Base-by-base conservation (phyloP, 1,140 invertebrate genomes). In the Drosophila orosa region DNA sequence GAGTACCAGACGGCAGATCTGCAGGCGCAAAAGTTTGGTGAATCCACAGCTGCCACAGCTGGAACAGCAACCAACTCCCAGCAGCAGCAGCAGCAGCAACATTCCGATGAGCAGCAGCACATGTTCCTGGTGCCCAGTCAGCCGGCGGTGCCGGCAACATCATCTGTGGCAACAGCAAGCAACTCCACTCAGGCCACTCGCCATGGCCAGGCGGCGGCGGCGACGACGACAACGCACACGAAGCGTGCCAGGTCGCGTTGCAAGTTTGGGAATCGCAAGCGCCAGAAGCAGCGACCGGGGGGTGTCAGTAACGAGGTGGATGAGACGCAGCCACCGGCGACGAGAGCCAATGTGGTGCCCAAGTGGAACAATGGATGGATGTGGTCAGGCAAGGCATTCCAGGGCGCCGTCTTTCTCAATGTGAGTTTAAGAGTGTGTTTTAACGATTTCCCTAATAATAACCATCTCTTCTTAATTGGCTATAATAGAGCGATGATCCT, bases 281-380 rank as follows among this genome's bases (percentile, higher is more conserved):
- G 86, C 3, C 87, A 78, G 25, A 79, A 69, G 5, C 81, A 80
- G n/a, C 86, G 90, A 6, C 89, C 90, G 12, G 79, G 78, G 9
- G 85, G 83, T 5, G 87, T 91, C n/a, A 90, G 82, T 7, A 66
- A 82, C 40, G 85, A 92, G 48, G 39, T 91, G 27, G 86, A 91
- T 33, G 91, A 90, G 27, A 90, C 79, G 3, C 74, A 83, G 65
- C 89, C 89, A 15, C 91, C 76, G 80, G 93, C 74, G 40, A 92
- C 56, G 87, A 93, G 91, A 79, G 84, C 92, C 9, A 92, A 93
- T 71, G 92, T 93, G 25, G 93, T 94, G 72, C 96, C 96, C 4
- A 95, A 95, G 67, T 97, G 96, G 96, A 97, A 96, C 78, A 98
- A 98, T 84, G 97, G 97, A 6, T 98, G 97, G 97, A 95, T 94